Conservation (phyloP, 2,888 invertebrate genomes). For the Pammene fasciana region DNA sequence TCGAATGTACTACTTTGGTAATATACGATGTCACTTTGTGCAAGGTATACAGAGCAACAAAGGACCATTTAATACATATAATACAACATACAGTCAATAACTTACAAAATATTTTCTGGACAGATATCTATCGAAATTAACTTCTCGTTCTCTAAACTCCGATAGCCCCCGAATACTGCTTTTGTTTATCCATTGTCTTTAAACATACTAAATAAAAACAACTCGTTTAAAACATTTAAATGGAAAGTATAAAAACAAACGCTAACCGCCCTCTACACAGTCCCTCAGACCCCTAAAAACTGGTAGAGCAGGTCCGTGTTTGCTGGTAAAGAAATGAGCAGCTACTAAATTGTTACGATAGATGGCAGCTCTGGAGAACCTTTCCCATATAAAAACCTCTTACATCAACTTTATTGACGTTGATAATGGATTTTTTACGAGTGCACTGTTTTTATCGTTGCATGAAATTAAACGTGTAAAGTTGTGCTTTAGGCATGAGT, state of each 20-base stretch:
- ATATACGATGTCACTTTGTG: too few relatives aligned
- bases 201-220: not conserved
- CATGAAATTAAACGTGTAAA: conserved; percentile 33
- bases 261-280: conserved; percentile 1
- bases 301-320: conserved; percentile 39
- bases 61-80: too few relatives aligned
- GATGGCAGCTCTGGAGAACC: conserved; percentile 35
- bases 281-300: conserved; percentile 37
- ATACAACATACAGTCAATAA: too few relatives aligned
- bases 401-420: conserved; percentile 38
- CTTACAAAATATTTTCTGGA: too few relatives aligned
- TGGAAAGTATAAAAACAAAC: conserved; percentile 18
- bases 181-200: not conserved
- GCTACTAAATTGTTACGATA: conserved; percentile 28
- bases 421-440: conserved; percentile 42
- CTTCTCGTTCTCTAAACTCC: too few relatives aligned
- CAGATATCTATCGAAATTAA: too few relatives aligned
- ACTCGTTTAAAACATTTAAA: conserved; percentile 2
- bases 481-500: conserved; percentile 16
- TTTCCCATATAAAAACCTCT: conserved; percentile 34
- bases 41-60: too few relatives aligned
- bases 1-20: too few relatives aligned
- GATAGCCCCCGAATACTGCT: not conserved
- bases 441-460: conserved; percentile 35
- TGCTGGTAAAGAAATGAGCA: conserved; percentile 36